Base-by-base conservation (phyloP, 2,797 vertebrate species). In the Gallinago nigripennis region DNA sequence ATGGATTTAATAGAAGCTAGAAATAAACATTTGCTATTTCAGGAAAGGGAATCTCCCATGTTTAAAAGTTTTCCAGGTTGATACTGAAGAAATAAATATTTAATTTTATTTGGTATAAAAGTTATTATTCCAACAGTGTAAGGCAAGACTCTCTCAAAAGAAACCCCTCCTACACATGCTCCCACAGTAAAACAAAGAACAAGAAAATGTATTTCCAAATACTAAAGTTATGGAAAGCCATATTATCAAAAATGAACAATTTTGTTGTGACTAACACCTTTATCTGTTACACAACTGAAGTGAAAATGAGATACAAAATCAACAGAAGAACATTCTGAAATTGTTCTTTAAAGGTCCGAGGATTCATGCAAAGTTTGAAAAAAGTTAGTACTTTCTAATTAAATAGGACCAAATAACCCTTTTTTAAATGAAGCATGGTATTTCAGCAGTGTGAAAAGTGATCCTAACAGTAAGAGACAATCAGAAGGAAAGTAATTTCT, bases 61-160 rank as follows among this genome's bases (percentile, higher is more conserved):
- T 90, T 81, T 89, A 89, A 68, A 92, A 80, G 16, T 56, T 86
- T 88, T 88, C 46, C n/a, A 37, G 68, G 39, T 92, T 86, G 30
- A 87, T 12, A 84, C 4, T 48, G 20, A 82, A 88, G 75, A 91
- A 97, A 94, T 82, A 71, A 51, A 94, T 92, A 92, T 17, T 14
- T 81, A 92, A 93, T 45, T 63, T 68, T 75, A 15, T 77, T 93
- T 92, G 46, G 12, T 63, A 88, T 85, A 92, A 86, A 96, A 82
- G 90, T 93, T 93, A 91, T 28, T 65, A 95, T 19, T 93, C 75
- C 70, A 96, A 85, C 57, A 92, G 65, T n/a, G 79, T 83, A 90
- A 93, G 45, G 19, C 19, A 95, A 93, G 51, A 79, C 35, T 50
- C 65, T 88, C 48, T 93, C 79, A 69, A 92, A 94, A 81, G 82